Base-by-base conservation (phyloP, 2,113 vertebrate species). In the Corapipo altera region DNA sequence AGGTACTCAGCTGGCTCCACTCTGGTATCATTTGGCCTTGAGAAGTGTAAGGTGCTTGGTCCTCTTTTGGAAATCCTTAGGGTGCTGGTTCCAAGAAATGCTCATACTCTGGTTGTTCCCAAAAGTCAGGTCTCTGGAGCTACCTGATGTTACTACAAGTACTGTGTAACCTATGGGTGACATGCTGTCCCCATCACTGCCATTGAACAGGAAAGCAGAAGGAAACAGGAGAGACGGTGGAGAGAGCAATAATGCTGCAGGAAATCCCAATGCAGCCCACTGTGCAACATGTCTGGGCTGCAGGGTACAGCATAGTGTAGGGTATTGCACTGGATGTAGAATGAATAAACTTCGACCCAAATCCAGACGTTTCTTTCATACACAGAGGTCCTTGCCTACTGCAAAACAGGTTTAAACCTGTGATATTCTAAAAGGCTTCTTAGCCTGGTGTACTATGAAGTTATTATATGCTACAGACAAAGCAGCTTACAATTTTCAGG, bases 201-300 rank as follows among this genome's bases (percentile, higher is more conserved):
- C 82, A 46, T 6, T 59, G 48, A 66, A 12, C 14, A 58, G 15
- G 39, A 20, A n/a, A 28, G 43, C 0, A 27, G 41, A 66, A 85
- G 66, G 49, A 88, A 35, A 6, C 0, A 2, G 32, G 32, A 55
- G 0, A 1, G 41, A 48, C 10, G 35, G 35, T 1, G 4, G 48
- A 66, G 22, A 0, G 1, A 87, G 24, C 12, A 35, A 3, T n/a
- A 21, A 15, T 16, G 23, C 28, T 69, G 55, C 62, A 1, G 0
- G 32, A 77, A 77, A 39, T 30, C 76, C 54, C 32, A 13, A 23
- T 80, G 76, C 13, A 49, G 17, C 33, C 61, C 12, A 8, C 1
- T 11, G 55, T 8, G 11, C 54, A 33, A 19, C 1, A 0, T 4
- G 2, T 19, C 51, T 15, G 57, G 55, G 65, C 33, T 39, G 87